Base-by-base conservation (phyloP, 2,888 invertebrate species). In the Synergus laeviventris region DNA sequence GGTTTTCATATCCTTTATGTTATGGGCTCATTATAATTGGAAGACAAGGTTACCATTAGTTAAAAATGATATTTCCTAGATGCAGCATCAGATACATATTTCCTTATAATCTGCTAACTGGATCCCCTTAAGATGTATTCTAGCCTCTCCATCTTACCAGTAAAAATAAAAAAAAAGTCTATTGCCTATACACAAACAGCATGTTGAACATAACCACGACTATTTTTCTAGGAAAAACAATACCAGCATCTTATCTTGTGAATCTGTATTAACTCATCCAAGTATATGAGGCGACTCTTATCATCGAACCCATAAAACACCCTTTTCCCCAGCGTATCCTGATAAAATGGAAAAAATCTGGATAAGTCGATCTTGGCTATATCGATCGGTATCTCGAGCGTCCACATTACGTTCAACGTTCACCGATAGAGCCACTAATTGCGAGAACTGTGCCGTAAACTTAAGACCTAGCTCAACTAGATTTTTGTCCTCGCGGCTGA, bases 361-460 rank as follows among this genome's bases (percentile, higher is more conserved):
- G 70, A 54, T 70, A 70, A 70, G 45, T 42, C n/a, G n/a, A n/a
- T n/a, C 64, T 64, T 42, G 14, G 36, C 4, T 42, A 42, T 42
- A 42, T n/a, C 31, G 70, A 70, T 70, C n/a, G 31, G 70, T 70
- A 70, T 70, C 70, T 70, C n/a, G 31, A 49, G 31, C 49, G n/a
- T 16, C 45, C 66, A 64, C 39, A 64, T 64, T 42, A 42, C 64
- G 21, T 42, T 64, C 62, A 38, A 38, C 61, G 36, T 18, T 62
- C 64, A 39, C 16, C 66, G 70, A 70, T 70, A 70, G 49, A 49
- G 70, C 70, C 70, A 70, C 70, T 70, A 70, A 70, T 70, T 70
- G 70, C 70, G 70, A 70, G 70, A 70, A 70, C n/a, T 70, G 31
- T 70, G n/a, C 31, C 49, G 49, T 70, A 70, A 70, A 70, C 49